Percentiles rank a stretch among this genome's conserved stretches.
Evolutionary conservation across 2,797 vertebrate genomes (phyloP).

Genomic region (Tenualosa ilisha): DNA sequence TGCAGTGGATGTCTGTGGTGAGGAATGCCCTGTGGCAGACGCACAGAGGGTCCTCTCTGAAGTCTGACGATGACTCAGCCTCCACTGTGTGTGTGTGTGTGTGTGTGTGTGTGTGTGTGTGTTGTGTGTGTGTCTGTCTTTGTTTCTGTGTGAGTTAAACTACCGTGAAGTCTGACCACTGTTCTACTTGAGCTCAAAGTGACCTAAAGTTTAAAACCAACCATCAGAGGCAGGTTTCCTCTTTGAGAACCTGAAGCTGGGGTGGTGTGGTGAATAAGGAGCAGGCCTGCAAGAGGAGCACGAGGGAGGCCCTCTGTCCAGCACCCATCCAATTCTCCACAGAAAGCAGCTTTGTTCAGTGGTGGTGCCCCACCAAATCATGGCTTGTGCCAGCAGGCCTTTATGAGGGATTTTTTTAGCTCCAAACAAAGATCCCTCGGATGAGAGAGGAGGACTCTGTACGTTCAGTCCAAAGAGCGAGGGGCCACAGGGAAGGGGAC

Average conservation of each 20-base stretch:
- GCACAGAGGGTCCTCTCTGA: not conserved
- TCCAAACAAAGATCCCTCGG: not conserved
- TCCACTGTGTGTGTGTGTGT: not conserved
- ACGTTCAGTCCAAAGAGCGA: not conserved
- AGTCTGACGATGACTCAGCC: not conserved
- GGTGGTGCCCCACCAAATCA: conserved; percentile 13
- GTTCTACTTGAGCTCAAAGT: not conserved
- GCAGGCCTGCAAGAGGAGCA: not conserved
- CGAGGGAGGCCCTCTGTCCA: not conserved
- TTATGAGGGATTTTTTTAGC: not conserved
- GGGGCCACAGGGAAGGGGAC: not conserved
- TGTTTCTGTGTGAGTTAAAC: not conserved
- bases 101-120: not conserved
- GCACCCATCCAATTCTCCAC: not conserved
- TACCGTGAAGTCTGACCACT: not conserved
- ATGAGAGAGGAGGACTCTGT: not conserved
- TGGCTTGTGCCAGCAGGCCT: not conserved
- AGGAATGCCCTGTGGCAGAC: not conserved
- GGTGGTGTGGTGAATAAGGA: not conserved
- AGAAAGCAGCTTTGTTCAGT: not conserved
- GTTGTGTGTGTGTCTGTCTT: not conserved
- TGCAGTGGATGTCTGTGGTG: not conserved
- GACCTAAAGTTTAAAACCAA: not conserved
- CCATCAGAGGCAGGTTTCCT: not conserved
- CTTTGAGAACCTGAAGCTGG: not conserved